Conservation (phyloP, 2,113 vertebrate genomes). For the Leucopternis melanops region DNA sequence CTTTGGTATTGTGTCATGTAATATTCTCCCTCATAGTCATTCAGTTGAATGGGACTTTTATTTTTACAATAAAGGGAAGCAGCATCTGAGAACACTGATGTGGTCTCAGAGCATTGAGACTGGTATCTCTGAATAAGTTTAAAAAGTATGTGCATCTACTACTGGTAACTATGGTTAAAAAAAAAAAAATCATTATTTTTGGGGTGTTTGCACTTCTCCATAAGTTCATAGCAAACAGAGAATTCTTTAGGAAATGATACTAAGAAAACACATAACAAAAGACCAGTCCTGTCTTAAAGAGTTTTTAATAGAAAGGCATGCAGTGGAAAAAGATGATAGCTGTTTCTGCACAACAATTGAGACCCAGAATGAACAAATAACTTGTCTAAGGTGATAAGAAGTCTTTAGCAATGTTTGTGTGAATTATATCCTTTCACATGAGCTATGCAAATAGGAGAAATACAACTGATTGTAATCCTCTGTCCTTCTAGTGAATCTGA, state of each 20-base stretch:
- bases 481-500: background rate
- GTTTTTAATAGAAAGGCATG: background rate
- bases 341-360: background rate
- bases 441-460: background rate
- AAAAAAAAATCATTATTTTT: background rate
- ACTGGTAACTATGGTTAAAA: background rate
- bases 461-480: background rate
- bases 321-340: background rate
- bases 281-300: background rate
- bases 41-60: background rate
- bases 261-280: background rate
- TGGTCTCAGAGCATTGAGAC: background rate
- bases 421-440: background rate
- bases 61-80: background rate
- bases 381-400: background rate
- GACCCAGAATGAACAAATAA: background rate
- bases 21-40: background rate
- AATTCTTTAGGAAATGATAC: background rate
- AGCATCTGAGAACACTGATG: fast-evolving
- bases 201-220: background rate
- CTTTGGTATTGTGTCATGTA: background rate
- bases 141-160: background rate
- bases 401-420: background rate
- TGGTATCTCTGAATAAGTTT: background rate
- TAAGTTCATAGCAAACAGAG: background rate